These are phyloP conservation scores for Cynopterus sphinx DNA, from an alignment of 2,797 vertebrate species.

Conservation along the genomic window DNA sequence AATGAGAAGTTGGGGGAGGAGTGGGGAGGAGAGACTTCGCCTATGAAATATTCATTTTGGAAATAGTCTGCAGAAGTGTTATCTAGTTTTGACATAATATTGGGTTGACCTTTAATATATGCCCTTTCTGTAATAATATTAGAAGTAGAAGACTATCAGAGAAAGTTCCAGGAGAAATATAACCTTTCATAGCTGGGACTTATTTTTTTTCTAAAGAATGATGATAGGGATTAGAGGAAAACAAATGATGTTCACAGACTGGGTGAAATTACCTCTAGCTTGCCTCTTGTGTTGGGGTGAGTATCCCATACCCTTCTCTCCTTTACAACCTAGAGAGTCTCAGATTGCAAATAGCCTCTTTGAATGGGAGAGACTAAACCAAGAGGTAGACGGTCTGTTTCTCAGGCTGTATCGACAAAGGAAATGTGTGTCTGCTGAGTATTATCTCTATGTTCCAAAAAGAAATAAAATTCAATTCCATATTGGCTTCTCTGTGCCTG, in stretches of 20 bases:
- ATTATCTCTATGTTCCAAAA: not conserved
- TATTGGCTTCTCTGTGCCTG: not conserved
- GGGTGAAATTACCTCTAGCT: not conserved
- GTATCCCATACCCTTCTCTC: not conserved
- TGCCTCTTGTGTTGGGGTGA: not conserved
- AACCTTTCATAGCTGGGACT: not conserved
- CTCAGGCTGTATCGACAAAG: not conserved
- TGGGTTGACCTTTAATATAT: not conserved
- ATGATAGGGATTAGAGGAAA: not conserved
- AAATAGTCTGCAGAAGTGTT: not conserved
- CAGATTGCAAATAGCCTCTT: not conserved
- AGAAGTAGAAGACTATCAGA: not conserved
- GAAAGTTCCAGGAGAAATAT: not conserved
- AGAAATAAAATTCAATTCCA: not conserved
- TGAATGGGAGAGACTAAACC: not conserved
- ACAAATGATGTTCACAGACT: not conserved
- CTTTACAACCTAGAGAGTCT: not conserved
- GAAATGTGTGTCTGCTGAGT: not conserved
- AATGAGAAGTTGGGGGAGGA: not conserved
- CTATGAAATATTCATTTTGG: not conserved
- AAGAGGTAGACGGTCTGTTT: not conserved
- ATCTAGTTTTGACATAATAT: not conserved
- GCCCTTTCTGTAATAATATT: not conserved
- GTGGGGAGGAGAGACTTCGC: not conserved
- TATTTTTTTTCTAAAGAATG: not conserved